These are phyloP conservation scores for Octodonta nipae DNA, from an alignment of 2,888 invertebrate genomes.

Conservation along the genomic window DNA sequence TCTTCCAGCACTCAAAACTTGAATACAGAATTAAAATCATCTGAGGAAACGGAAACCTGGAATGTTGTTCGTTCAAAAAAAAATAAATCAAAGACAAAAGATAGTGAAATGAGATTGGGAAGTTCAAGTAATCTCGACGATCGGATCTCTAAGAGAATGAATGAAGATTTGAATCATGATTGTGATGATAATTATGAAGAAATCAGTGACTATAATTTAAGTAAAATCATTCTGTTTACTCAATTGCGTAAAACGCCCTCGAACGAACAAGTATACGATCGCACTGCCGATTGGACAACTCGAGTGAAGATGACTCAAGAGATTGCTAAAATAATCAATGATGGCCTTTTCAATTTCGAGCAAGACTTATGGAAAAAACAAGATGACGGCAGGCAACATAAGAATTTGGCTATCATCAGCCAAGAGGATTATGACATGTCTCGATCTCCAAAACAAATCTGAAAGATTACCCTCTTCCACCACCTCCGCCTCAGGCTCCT, in stretches of 20 bases:
- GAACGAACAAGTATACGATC: slow-evolving; percentile 81
- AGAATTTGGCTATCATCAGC: slow-evolving; percentile 76
- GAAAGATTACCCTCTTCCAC: slow-evolving; percentile 72
- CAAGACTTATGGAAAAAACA: slow-evolving; percentile 74
- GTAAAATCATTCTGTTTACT: slow-evolving; percentile 88
- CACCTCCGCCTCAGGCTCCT: too few relatives aligned
- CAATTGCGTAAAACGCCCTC: slow-evolving; percentile 51
- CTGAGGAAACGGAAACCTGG: too few relatives aligned
- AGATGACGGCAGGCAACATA: slow-evolving; percentile 39
- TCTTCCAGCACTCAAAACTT: too few relatives aligned
- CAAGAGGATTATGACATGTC: slow-evolving; percentile 78
- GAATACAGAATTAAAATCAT: too few relatives aligned
- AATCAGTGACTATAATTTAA: slow-evolving; percentile 82
- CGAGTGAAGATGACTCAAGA: slow-evolving; percentile 91
- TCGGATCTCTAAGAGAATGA: too few relatives aligned
- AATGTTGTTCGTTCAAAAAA: too few relatives aligned
- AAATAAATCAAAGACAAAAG: too few relatives aligned
- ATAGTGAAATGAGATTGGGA: too few relatives aligned
- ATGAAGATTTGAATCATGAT: slow-evolving; percentile 64
- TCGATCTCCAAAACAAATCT: slow-evolving; percentile 54
- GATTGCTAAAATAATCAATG: slow-evolving; percentile 86
- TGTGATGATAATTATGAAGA: slow-evolving; percentile 73
- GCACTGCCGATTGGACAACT: slow-evolving; percentile 78
- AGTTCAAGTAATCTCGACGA: slow-evolving; percentile 45
- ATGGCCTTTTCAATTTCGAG: slow-evolving; percentile 89